Evolutionary conservation across 2,113 vertebrate species (phyloP), one percentile per base, ranked within the genome.

Genomic region (Lontra canadensis): DNA sequence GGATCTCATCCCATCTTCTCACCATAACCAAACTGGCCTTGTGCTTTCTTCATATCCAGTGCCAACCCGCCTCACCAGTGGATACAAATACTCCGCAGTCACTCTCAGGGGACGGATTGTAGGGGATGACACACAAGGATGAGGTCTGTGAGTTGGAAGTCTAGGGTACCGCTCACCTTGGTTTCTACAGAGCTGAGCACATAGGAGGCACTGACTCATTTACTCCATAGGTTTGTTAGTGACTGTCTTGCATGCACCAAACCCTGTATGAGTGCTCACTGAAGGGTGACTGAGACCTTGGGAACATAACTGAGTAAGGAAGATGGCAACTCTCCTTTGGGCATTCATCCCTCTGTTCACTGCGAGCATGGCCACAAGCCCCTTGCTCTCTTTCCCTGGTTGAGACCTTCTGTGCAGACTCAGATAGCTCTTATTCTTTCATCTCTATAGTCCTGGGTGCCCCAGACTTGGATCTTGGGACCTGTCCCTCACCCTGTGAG

Each of bases 161-260:
- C 6, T 14, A 20, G 29, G 14, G 84, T 2, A 4, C 23, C 7
- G 17, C 34, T 44, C 5, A 1, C 21, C 4, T 4, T 18, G 61
- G 4, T 49, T 39, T 85, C 65, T 79, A 13, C 6, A 42, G 79
- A 89, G 67, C 39, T 11, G 69, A 36, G 36, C 21, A 57, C 21
- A 39, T 1, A 34, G 52, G 74, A 57, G 44, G 29, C 29, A 18
- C 69, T 73, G 31, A 25, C 11, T 18, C 3, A 6, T 61, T n/a
- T 34, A 63, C 36, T 52, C 55, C 29, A 1, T 9, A 36, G 65
- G 25, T 23, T 1, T 52, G 31, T 8, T n/a, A 17, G 17, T 8
- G 7, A 61, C 18, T 0, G 0, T 80, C 42, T 42, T 8, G 39
- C 1, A 0, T 4, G 21, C 9, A 14, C n/a, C 7, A 6, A 10